phyloP scores from a whole-genome alignment of 2,113 vertebrate species.

The Perca schrenkii region DNA sequence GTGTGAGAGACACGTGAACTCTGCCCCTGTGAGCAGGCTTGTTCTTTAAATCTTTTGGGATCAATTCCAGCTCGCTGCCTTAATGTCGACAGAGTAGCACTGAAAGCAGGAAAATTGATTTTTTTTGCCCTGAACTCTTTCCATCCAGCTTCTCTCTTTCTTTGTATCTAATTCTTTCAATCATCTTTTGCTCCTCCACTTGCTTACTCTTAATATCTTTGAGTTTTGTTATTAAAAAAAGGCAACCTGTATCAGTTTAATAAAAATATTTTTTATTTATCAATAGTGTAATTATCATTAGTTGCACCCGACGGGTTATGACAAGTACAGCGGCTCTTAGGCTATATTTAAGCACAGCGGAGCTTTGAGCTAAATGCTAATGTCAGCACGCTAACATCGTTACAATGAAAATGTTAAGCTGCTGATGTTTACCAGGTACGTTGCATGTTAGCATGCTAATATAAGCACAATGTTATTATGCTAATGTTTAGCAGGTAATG shows the following conservation, averaged over 20 bases:
- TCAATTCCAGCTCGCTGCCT: slow-evolving; percentile 70
- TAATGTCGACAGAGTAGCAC: slow-evolving; percentile 64
- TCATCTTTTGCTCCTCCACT: slow-evolving; percentile 31
- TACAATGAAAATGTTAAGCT: too few relatives aligned
- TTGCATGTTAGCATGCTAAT: too few relatives aligned
- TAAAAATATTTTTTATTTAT: too few relatives aligned
- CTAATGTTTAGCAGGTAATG: not conserved
- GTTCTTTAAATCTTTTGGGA: slow-evolving; percentile 76
- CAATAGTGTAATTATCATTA: too few relatives aligned
- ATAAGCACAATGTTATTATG: not conserved
- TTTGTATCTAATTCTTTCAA: slow-evolving; percentile 45
- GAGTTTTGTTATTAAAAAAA: too few relatives aligned
- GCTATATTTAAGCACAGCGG: too few relatives aligned
- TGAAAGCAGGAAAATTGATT: slow-evolving; percentile 69
- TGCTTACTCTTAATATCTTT: not conserved
- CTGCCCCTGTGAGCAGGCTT: slow-evolving; percentile 48
- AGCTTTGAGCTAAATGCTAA: too few relatives aligned
- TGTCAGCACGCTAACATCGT: too few relatives aligned
- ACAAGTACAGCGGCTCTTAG: too few relatives aligned
- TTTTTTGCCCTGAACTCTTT: slow-evolving; percentile 55
- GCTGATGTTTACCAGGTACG: too few relatives aligned
- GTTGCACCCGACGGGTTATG: too few relatives aligned
- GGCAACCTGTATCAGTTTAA: too few relatives aligned
- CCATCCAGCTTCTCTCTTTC: slow-evolving; percentile 43
- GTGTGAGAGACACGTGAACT: slow-evolving; percentile 49